Evolutionary conservation across 2,888 invertebrate genomes (phyloP).

Genomic region (Meloe dianella): DNA sequence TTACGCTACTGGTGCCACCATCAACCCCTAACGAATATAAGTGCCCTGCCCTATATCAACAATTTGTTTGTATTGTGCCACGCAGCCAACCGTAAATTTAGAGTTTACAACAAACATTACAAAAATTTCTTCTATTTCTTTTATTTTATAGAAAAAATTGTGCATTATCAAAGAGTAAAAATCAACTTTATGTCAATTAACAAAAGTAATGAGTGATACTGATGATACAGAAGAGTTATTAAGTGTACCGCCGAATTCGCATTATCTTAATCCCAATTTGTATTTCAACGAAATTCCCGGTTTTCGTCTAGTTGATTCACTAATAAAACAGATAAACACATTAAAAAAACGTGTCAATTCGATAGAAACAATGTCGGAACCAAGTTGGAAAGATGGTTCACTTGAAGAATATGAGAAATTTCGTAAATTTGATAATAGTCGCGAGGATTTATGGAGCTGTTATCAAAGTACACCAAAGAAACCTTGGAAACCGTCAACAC

Average conservation of each 20-base stretch:
- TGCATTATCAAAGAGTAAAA: background rate
- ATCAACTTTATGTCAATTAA: background rate
- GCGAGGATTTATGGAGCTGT: conserved; percentile 44
- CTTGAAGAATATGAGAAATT: conserved; percentile 43
- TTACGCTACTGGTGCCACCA: too few relatives aligned
- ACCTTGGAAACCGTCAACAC: conserved; percentile 48
- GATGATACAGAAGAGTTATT: conserved; percentile 85
- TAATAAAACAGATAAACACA: conserved; percentile 69
- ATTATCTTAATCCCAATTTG: conserved; percentile 66
- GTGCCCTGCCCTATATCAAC: background rate
- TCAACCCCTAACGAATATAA: conserved; percentile 1
- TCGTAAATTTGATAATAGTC: conserved; percentile 47
- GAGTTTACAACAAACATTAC: background rate
- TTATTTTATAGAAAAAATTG: background rate
- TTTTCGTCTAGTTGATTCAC: conserved; percentile 64
- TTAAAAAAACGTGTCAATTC: conserved; percentile 62
- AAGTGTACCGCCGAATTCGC: conserved; percentile 79
- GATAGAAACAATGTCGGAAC: conserved; percentile 59
- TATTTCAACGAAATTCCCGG: conserved; percentile 31
- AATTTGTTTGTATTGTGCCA: conserved; percentile 6
- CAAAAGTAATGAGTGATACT: conserved; percentile 68
- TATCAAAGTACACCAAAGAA: conserved; percentile 57
- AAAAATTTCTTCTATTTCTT: background rate
- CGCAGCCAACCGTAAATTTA: background rate
- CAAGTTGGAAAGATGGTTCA: conserved; percentile 43